A percentile compares a stretch with the other conserved stretches of the same genome.
Conservation (phyloP, 2,797 vertebrate genomes). For the Ceryle rudis region DNA sequence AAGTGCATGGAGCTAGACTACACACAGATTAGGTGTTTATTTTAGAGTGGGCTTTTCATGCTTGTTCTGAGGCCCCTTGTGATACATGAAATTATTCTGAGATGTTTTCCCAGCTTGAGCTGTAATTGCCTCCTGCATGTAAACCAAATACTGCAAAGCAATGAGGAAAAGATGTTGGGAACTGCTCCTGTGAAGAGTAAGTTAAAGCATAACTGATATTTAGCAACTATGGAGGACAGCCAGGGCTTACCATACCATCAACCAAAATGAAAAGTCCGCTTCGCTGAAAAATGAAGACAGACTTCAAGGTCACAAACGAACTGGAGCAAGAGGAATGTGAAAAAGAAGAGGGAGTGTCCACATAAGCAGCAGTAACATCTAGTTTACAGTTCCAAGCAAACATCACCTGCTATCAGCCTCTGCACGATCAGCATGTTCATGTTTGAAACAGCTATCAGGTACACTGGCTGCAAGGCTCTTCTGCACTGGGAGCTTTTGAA, state of each 20-base stretch:
- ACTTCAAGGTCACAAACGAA: slow-evolving; percentile 9
- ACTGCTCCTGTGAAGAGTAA: neutral
- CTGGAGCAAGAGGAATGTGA: neutral
- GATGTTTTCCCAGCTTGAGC: neutral
- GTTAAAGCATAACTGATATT: neutral
- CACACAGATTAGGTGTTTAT: neutral
- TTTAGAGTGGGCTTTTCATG: neutral
- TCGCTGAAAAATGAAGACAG: neutral
- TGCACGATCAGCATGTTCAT: neutral
- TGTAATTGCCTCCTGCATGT: neutral
- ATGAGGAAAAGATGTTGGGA: neutral
- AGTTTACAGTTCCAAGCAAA: neutral
- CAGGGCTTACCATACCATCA: neutral
- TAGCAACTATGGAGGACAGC: neutral
- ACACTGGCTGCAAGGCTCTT: neutral
- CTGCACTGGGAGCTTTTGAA: neutral
- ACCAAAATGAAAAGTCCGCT: neutral
- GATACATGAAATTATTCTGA: neutral
- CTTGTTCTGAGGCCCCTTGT: neutral
- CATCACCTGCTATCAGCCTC: neutral
- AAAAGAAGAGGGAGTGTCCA: neutral
- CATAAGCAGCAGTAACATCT: neutral
- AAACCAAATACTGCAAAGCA: neutral
- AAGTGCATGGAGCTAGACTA: neutral
- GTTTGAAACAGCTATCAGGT: neutral